These are phyloP conservation scores for Nyctalus aviator DNA, from an alignment of 2,797 vertebrate species.

Conservation along the genomic window DNA sequence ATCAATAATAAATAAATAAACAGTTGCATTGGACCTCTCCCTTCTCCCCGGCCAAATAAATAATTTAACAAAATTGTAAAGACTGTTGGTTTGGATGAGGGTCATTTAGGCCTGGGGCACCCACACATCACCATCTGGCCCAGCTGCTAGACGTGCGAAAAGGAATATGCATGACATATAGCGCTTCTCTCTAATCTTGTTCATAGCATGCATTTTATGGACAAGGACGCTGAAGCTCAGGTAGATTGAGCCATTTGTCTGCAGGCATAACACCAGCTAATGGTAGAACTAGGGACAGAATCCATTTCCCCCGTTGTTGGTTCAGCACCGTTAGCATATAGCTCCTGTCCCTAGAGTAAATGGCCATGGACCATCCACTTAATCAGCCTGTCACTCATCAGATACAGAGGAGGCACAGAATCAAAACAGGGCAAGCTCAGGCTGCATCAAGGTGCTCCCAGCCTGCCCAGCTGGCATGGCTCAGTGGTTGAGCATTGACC, in stretches of 20 bases:
- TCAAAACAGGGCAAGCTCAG: rapidly evolving
- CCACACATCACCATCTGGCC: not conserved
- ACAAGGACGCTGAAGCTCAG: not conserved
- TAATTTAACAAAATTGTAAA: not conserved
- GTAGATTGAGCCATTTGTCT: not conserved
- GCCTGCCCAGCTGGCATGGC: too few relatives aligned
- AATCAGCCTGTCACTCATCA: not conserved
- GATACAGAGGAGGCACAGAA: not conserved
- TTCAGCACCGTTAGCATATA: not conserved
- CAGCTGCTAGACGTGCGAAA: not conserved
- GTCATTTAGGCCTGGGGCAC: not conserved
- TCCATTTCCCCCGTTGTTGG: not conserved
- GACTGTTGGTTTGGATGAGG: not conserved
- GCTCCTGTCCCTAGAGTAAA: not conserved
- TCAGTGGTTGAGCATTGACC: too few relatives aligned
- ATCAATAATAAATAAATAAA: not conserved
- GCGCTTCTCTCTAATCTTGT: not conserved
- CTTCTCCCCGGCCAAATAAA: not conserved
- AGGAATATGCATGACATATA: not conserved
- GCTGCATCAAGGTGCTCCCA: not conserved
- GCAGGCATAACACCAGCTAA: not conserved
- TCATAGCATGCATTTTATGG: not conserved
- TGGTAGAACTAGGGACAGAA: not conserved
- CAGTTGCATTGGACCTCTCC: not conserved
- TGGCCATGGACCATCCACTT: not conserved